Conservation (phyloP, 2,888 invertebrate species). For the Neocrepidodera transversa region DNA sequence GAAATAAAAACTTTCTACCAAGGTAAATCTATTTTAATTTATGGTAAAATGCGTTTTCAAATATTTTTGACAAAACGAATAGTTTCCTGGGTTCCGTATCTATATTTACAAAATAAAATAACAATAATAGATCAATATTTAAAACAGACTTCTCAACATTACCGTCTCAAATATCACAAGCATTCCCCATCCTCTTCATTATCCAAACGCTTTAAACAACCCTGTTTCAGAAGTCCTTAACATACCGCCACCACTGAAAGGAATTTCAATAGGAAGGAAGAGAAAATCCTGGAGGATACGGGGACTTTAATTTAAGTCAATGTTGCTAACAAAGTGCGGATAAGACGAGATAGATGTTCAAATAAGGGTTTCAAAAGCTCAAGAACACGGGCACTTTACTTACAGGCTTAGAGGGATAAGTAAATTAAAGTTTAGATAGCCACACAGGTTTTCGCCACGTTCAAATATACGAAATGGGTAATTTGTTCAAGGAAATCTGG, state of each 20-base stretch:
- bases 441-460: slow-evolving; percentile 29
- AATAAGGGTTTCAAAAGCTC: slow-evolving; percentile 49
- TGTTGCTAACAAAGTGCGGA: slow-evolving; percentile 45
- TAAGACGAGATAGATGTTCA: slow-evolving; percentile 47
- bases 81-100: no score
- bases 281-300: slow-evolving; percentile 39
- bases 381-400: slow-evolving; percentile 46
- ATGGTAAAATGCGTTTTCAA: no score
- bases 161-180: no score
- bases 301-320: slow-evolving; percentile 46
- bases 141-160: no score
- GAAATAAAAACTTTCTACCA: no score
- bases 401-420: slow-evolving; percentile 39
- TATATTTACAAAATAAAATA: no score
- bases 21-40: no score
- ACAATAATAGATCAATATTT: no score
- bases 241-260: slow-evolving; percentile 5
- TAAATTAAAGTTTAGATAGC: slow-evolving; percentile 43
- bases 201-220: no score
- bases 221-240: neutral
- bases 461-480: neutral
- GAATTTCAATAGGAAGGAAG: slow-evolving; percentile 40
- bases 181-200: no score
- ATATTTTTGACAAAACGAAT: no score
- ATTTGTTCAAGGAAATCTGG: neutral